Conservation (phyloP, 2,888 invertebrate genomes). For the Acrocera orbiculus region DNA sequence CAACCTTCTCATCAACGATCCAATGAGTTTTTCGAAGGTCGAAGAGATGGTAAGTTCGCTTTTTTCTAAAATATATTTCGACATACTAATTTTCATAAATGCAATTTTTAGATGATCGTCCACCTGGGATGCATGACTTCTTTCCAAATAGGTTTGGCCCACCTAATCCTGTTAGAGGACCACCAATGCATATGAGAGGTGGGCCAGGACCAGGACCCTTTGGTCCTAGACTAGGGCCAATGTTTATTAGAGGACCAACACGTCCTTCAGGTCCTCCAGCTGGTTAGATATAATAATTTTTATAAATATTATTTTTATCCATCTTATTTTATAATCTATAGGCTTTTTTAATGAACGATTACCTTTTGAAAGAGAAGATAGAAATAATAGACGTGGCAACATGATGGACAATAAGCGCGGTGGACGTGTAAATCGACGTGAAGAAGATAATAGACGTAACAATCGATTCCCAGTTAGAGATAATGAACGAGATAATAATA, state of each 20-base stretch:
- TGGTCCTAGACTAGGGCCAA: constrained; percentile 13
- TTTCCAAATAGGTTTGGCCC: constrained; percentile 27
- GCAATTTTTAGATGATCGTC: constrained; percentile 9
- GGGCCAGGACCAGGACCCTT: constrained; percentile 14
- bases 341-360: constrained; percentile 12
- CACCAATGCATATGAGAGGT: constrained; percentile 10
- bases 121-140: constrained; percentile 22
- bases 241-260: constrained; percentile 15
- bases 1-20: too few species aligned
- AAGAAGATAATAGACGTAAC: constrained; percentile 21
- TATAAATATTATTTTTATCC: neutral
- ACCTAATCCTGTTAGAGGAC: constrained; percentile 8
- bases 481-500: constrained; percentile 25
- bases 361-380: constrained; percentile 15
- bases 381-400: constrained; percentile 14
- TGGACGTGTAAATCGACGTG: constrained; percentile 22
- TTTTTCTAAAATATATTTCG: too few species aligned
- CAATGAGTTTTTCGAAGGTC: too few species aligned
- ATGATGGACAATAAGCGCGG: constrained; percentile 16
- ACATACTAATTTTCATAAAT: too few species aligned
- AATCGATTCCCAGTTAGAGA: constrained; percentile 19
- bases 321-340: neutral
- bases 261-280: constrained; percentile 14
- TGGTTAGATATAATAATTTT: constrained; percentile 1
- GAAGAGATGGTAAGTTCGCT: constrained; percentile 4